Percentiles rank a stretch among this genome's conserved stretches.
Conservation (phyloP, 2,797 vertebrate genomes). For the Emys orbicularis region DNA sequence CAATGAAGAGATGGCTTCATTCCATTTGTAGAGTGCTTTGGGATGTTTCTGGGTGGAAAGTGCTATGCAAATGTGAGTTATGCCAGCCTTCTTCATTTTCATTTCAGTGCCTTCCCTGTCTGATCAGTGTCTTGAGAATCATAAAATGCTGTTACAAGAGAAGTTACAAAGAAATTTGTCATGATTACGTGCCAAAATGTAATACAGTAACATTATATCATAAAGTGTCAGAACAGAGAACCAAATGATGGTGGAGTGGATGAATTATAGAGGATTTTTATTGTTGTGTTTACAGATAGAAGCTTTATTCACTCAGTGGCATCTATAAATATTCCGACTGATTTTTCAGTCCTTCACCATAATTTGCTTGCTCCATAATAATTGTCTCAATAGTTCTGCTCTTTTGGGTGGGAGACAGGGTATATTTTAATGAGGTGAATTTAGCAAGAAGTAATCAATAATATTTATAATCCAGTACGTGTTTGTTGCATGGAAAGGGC, state of each 20-base stretch:
- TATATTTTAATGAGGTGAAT: rapidly evolving
- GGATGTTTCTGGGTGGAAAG: background rate
- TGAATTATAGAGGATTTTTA: background rate
- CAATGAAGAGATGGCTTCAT: background rate
- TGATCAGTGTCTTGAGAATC: background rate
- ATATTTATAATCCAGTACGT: rapidly evolving
- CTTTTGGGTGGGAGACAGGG: background rate
- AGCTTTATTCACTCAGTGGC: background rate
- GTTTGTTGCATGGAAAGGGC: background rate
- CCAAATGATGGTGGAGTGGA: background rate
- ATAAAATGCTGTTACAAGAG: background rate
- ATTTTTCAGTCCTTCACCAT: background rate
- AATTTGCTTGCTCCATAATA: background rate
- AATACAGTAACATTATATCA: background rate
- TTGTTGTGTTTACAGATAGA: background rate
- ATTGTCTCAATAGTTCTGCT: background rate
- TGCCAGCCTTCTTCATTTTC: background rate
- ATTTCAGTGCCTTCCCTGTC: background rate
- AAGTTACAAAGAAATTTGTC: background rate
- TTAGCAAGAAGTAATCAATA: background rate
- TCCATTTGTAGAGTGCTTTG: background rate
- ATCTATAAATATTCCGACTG: background rate
- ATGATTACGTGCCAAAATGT: background rate
- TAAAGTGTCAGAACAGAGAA: background rate
- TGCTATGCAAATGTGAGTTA: background rate